These are phyloP conservation scores for Loris lydekkerianus DNA, from an alignment of 2,797 vertebrate species.

Conservation along the genomic window DNA sequence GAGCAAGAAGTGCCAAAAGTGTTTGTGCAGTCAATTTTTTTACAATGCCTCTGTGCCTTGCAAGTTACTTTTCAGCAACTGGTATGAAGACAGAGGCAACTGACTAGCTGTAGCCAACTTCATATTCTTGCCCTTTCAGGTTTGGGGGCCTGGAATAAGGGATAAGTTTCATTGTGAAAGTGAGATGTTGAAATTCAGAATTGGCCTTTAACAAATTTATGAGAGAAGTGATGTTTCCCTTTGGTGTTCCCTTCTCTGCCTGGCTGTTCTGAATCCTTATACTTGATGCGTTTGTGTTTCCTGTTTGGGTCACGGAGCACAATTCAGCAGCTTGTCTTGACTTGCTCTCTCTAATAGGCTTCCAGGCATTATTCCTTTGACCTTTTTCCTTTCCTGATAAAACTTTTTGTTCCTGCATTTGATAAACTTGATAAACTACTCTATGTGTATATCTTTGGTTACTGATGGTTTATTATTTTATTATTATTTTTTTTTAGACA, in stretches of 20 bases:
- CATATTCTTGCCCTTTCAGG: not conserved
- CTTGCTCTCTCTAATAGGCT: not conserved
- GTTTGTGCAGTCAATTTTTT: not conserved
- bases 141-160: not conserved
- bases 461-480: not conserved
- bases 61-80: not conserved
- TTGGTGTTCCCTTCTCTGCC: not conserved
- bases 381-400: slow-evolving; percentile 24
- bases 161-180: slow-evolving; percentile 22
- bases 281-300: not conserved
- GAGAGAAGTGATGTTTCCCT: not conserved
- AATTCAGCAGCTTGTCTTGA: not conserved
- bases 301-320: not conserved
- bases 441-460: not conserved
- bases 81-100: not conserved
- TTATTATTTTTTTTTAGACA: no score
- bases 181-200: not conserved
- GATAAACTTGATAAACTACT: not conserved
- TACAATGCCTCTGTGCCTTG: not conserved
- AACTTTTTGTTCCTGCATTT: not conserved
- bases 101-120: not conserved
- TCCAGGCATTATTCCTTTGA: not conserved
- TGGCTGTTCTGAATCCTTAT: not conserved
- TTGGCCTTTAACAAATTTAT: slow-evolving; percentile 23
- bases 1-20: not conserved